Conservation (phyloP, 23 tunicate species). For the Styela clava region DNA sequence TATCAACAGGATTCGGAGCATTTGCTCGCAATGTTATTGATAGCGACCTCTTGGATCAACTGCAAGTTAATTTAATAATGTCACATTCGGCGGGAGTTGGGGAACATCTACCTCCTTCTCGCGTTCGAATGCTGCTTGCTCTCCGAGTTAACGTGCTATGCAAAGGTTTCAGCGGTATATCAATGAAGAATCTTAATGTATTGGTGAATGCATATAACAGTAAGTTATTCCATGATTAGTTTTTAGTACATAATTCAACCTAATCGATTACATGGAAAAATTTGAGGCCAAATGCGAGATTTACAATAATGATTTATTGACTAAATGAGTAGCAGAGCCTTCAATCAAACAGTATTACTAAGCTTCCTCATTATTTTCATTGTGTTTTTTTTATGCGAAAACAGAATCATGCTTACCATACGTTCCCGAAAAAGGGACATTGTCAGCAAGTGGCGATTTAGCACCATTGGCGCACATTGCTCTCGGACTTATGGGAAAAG, state of each 20-base stretch:
- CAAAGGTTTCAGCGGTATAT: slow-evolving; percentile 92
- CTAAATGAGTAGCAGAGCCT: no score
- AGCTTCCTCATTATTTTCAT: no score
- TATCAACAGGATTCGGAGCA: slow-evolving; percentile 86
- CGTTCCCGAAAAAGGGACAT: slow-evolving; percentile 94
- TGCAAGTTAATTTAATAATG: slow-evolving; percentile 74
- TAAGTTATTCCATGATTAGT: slow-evolving; percentile 16
- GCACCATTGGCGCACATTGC: slow-evolving; percentile 94
- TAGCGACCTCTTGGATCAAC: slow-evolving; percentile 43
- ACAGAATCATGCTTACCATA: slow-evolving; percentile 83
- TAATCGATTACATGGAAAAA: no score
- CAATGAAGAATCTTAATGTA: slow-evolving; percentile 34
- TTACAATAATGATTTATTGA: no score
- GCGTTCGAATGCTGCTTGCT: slow-evolving; percentile 89
- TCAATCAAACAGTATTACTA: no score
- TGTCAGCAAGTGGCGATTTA: slow-evolving; percentile 93
- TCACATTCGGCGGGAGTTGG: slow-evolving; percentile 97
- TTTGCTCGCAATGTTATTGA: slow-evolving; percentile 68
- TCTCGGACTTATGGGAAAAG: slow-evolving; percentile 88
- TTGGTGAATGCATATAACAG: slow-evolving; percentile 77
- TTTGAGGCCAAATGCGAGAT: no score
- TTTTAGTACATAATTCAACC: neutral
- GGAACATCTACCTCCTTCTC: slow-evolving; percentile 52
- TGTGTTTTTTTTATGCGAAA: neutral
- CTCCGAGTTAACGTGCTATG: slow-evolving; percentile 78